Base-by-base conservation (phyloP, 2,113 vertebrate genomes). In the Cyanoliseus patagonus region DNA sequence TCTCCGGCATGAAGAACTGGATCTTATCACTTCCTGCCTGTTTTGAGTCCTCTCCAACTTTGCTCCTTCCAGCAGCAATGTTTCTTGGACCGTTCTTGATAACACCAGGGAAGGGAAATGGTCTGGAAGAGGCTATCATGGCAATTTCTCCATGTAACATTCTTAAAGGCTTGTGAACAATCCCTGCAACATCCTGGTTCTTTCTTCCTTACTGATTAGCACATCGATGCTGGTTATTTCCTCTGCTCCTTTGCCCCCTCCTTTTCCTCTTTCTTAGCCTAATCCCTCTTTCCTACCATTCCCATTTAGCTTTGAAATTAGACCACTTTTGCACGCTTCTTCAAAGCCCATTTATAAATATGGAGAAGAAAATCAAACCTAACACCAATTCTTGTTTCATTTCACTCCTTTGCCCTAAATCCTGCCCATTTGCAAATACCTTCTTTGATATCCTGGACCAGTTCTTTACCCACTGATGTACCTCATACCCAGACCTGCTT, bases 191-290 rank as follows among this genome's bases (percentile, higher is more conserved):
- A 94, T 92, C 91, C 91, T 92, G 78, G 59, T 86, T 88, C 81
- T 92, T 88, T 96, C 67, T 92, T 91, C 82, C 69, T 92, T 91
- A 77, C 86, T 86, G 94, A 93, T 91, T 95, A 95, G 66, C 59
- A 80, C 76, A 82, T 66, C 5, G 1, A 5, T 79, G 64, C n/a
- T 67, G 49, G 44, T 79, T 33, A 92, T 88, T 97, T 97, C 83
- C 90, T 94, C 87, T 94, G 44, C 52, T 37, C 76, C 18, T 10
- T 59, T 24, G 33, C 42, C 25, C 24, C 33, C 13, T 7, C 13
- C 6, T 20, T 9, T 49, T n/a, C 64, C 27, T 69, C 64, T 85
- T 92, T 90, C 55, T 88, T 90, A 59, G 86, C 72, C 51, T 72
- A 69, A 52, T 62, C 47, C 47, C 53, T 94, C 90, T 91, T 84